Conservation (phyloP, 2,888 invertebrate species). For the Dolichopus griseipennis region DNA sequence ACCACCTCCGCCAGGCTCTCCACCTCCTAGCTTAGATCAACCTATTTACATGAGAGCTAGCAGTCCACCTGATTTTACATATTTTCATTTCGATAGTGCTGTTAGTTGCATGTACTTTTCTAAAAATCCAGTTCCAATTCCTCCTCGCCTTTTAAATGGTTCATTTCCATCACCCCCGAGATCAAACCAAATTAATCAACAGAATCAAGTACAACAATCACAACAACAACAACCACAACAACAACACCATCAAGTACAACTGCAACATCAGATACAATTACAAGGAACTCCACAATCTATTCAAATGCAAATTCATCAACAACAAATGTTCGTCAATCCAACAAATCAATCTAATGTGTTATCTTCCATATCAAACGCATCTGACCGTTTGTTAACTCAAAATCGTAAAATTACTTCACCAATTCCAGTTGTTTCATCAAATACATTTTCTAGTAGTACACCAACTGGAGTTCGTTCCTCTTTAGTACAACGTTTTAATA, state of each 20-base stretch:
- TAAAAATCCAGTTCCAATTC: constrained; percentile 30
- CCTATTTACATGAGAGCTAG: constrained; percentile 31
- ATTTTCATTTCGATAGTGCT: constrained; percentile 36
- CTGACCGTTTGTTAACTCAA: neutral
- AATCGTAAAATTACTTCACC: neutral
- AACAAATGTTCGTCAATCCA: neutral
- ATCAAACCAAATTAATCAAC: neutral
- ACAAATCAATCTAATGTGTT: neutral
- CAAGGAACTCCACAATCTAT: constrained; percentile 13
- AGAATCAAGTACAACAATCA: neutral
- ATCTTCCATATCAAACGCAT: neutral
- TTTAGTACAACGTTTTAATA: neutral
- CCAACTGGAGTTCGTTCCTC: neutral
- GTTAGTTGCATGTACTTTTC: constrained; percentile 35
- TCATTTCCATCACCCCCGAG: neutral
- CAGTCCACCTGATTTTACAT: constrained; percentile 32
- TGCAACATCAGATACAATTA: constrained; percentile 25
- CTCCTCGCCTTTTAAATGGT: constrained; percentile 29
- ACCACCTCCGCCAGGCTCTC: constrained; percentile 31
- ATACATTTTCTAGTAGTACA: neutral
- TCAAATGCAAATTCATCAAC: neutral
- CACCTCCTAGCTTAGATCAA: constrained; percentile 31
- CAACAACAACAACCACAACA: neutral
- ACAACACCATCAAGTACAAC: neutral
- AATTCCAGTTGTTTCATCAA: neutral